Base-by-base conservation (phyloP, 2,888 invertebrate genomes). In the Nomada flava region DNA sequence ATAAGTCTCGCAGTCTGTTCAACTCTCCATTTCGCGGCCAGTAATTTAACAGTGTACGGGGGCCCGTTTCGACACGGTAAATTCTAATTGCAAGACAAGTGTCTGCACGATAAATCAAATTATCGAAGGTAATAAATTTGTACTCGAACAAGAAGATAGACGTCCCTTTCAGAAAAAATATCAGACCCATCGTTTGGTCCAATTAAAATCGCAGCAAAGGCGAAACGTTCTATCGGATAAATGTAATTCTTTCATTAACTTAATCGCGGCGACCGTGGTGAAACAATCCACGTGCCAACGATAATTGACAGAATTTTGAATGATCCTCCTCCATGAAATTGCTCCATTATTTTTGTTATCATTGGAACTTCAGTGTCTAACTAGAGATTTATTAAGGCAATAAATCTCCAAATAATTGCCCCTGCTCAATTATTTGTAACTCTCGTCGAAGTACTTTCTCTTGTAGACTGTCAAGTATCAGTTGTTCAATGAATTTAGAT, bases 121-220 rank as follows among this genome's bases (percentile, higher is more conserved):
- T 62, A 76, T 47, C 60, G 67, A 13, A 55, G 26, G 26, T 65
- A 62, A 65, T 50, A 65, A 70, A 76, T 76, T 59, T 29, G 4
- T 50, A 7, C 4, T 18, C 9, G 18, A 13, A 50, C 47, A 9
- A 15, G 9, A 18, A 47, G 62, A 20, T 10, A 18, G 15, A 47
- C 2, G 42, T 20, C 23, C 13, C 20, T 10, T 20, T 18, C 50
- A 26, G 20, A 23, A 23, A 53, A 29, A 50, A 57, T n/a, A 42
- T 18, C 26, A 9, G 11, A 23, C 9, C 53, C 13, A 15, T 2
- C 20, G 23, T n/a, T 10, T 20, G 7, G 13, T 42, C 18, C 7
- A 59, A 70, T 47, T 57, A 20, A 70, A 44, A 44, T 47, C 26
- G 15, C n/a, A 1, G 11, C 2, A 15, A 18, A 47, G 15, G 2